Percentiles rank a stretch among this genome's conserved stretches.
phyloP scores from a whole-genome alignment of 2,797 vertebrate species.

The Enteromius unitaeniatus region DNA sequence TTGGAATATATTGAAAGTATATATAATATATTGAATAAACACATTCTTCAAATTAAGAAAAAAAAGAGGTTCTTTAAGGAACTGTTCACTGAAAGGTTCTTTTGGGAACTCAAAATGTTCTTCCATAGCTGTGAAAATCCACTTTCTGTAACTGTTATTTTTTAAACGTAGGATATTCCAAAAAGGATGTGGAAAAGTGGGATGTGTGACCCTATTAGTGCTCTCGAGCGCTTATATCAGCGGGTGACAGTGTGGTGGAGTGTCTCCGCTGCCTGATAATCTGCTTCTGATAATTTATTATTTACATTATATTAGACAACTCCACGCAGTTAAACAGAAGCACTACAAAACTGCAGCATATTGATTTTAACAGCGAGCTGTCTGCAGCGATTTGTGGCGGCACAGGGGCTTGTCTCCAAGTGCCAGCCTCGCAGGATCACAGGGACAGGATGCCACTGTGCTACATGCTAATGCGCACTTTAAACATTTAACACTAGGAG shows the following conservation, averaged over 20 bases:
- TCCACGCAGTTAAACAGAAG: constrained; percentile 70
- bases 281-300: constrained; percentile 76
- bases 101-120: neutral
- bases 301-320: constrained; percentile 77
- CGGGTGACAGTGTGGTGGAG: constrained; percentile 56
- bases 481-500: constrained; percentile 75
- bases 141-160: neutral
- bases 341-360: constrained; percentile 77
- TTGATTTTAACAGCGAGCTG: constrained; percentile 68
- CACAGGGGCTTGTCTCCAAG: constrained; percentile 51
- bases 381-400: constrained; percentile 59
- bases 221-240: constrained; percentile 26
- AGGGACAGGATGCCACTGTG: constrained; percentile 65
- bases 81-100: neutral
- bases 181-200: constrained; percentile 26
- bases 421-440: constrained; percentile 66
- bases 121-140: neutral
- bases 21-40: too few relatives aligned
- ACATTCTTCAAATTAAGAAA: too few relatives aligned
- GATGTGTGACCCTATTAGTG: constrained; percentile 25
- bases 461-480: constrained; percentile 71
- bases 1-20: neutral
- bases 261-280: constrained; percentile 62
- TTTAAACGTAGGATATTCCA: neutral
- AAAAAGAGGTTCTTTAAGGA: neutral